Evolutionary conservation across 2,888 invertebrate genomes (phyloP), one percentile per base, ranked within the genome.

Genomic region (Parnassius smintheus): DNA sequence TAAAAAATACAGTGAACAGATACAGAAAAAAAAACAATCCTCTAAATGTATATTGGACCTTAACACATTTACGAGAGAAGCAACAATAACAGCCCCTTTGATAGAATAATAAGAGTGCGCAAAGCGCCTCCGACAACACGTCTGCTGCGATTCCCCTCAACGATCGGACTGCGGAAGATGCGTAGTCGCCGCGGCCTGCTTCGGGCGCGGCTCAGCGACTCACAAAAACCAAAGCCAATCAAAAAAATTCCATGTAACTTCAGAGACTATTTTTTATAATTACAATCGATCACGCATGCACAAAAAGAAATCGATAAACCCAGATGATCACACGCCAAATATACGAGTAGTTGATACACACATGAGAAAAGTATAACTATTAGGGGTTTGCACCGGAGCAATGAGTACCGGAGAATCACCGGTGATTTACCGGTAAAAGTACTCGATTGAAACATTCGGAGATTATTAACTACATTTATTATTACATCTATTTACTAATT

Each of bases 331-430:
- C 84, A 85, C 83, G 79, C 77, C 76, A 82, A 83, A 83, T 86
- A 85, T 85, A 85, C 80, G 84, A 13, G 49, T 49, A 84, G 83
- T 81, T 81, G 81, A 81, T 85, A 88, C 85, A 88, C 85, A 87
- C 85, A 83, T 82, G 82, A 83, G 77, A 86, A 86, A 72, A 78
- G 75, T 41, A 87, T 83, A 87, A 18, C 18, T 18, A 18, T 18
- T 18, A 18, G 18, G 18, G 18, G 18, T 18, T 18, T 18, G 18
- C 18, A 18, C 1, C 18, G 18, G 18, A 18, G 18, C 18, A 18
- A 18, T 18, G 18, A 18, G 18, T 18, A 18, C 18, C 1, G 18
- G 18, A 18, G 18, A 18, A 18, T 18, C 18, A 18, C 18, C 18
- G 18, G 18, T 18, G 18, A 18, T n/a, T n/a, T n/a, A n/a, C n/a